Evolutionary conservation across 2,113 vertebrate species (phyloP).

Genomic region (Heliornis fulica): DNA sequence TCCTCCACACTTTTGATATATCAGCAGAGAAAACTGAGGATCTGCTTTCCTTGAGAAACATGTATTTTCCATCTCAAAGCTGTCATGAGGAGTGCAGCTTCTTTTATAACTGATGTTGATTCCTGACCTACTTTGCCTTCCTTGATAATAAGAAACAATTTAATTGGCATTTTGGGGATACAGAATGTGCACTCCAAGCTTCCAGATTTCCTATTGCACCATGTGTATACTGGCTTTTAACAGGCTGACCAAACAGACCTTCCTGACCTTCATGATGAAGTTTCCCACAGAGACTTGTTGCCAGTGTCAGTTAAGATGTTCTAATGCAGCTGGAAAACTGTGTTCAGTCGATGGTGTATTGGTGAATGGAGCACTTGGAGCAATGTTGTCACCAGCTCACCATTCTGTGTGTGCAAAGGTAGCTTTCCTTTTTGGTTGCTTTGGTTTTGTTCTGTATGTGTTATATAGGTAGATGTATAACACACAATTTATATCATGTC

Average conservation of each 20-base stretch:
- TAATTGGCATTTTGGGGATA: background rate
- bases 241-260: background rate
- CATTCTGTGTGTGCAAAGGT: background rate
- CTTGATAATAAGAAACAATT: background rate
- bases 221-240: background rate
- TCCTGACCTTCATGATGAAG: background rate
- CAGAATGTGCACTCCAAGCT: rapidly evolving
- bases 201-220: background rate
- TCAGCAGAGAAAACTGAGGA: background rate
- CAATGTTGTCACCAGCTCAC: background rate
- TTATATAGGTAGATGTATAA: background rate
- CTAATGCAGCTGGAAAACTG: background rate
- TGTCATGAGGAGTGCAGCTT: background rate
- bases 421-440: background rate
- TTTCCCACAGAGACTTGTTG: background rate
- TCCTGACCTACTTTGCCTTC: background rate
- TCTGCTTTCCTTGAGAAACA: background rate
- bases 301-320: background rate
- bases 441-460: background rate
- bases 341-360: background rate
- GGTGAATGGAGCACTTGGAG: background rate
- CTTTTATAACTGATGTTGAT: background rate
- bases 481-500: constrained; percentile 1
- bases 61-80: background rate
- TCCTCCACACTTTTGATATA: background rate